phyloP scores from a whole-genome alignment of 2,888 invertebrate species.

The Rotaria sp. region DNA sequence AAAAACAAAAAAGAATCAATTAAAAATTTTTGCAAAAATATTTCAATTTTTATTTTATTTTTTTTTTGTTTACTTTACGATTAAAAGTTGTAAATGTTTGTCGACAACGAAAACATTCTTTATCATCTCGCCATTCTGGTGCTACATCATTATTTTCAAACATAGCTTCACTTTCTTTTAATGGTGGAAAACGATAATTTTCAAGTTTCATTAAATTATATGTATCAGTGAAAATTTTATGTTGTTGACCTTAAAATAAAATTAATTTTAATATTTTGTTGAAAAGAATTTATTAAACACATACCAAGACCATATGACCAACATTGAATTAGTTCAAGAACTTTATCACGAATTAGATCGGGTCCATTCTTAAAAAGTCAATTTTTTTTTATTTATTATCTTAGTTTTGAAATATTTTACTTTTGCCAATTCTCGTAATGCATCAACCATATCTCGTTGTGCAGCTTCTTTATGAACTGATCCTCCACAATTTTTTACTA shows the following conservation, averaged over 20 bases:
- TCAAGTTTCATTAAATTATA: conserved; percentile 87
- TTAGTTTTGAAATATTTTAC: conserved; percentile 55
- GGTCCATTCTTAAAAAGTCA: conserved; percentile 40
- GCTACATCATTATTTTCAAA: conserved; percentile 85
- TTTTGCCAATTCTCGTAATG: conserved; percentile 76
- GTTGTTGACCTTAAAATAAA: conserved; percentile 61
- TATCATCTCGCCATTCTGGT: conserved; percentile 87
- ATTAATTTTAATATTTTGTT: not conserved
- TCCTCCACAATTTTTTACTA: conserved; percentile 91
- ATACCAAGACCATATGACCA: conserved; percentile 97
- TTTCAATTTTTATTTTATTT: conserved; percentile 39
- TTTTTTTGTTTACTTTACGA: conserved; percentile 63
- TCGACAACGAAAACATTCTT: conserved; percentile 64
- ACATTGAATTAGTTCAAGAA: conserved; percentile 85
- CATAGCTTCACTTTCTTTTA: conserved; percentile 96
- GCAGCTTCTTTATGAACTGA: conserved; percentile 81
- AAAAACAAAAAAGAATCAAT: conserved; percentile 43
- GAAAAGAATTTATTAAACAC: conserved; percentile 58
- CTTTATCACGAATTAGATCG: conserved; percentile 62
- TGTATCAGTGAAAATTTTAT: conserved; percentile 81
- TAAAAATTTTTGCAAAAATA: not conserved
- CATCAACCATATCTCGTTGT: conserved; percentile 84
- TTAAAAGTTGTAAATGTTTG: conserved; percentile 73
- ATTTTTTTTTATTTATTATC: not conserved
- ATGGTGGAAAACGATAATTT: conserved; percentile 55